Evolutionary conservation across 2,888 invertebrate genomes (phyloP), one percentile per base, ranked within the genome.

Genomic region (Noctuana brunneofusca): DNA sequence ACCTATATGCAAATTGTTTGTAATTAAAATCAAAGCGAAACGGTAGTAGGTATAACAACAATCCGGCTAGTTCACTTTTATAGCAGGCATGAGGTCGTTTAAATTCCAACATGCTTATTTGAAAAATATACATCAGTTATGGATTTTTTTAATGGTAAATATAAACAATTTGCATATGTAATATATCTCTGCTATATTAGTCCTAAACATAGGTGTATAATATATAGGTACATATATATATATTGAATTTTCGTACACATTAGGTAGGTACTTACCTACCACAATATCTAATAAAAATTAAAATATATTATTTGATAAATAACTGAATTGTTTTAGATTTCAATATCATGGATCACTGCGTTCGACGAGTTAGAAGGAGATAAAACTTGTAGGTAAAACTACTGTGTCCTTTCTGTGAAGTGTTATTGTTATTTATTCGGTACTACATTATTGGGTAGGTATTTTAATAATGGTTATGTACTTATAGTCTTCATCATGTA

Each of bases 311-410:
- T n/a, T n/a, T n/a, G n/a, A n/a, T n/a, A n/a, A n/a, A 30, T 30
- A 30, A 30, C 14, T 38, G 14, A 38, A 38, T 38, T 38, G 38
- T 38, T 59, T 41, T 41, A 79, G 76, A 64, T 75, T 53, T 67
- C 73, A 58, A 64, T 71, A 58, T 65, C 69, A 48, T 70, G 69
- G 66, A 66, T 67, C 27, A 60, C 62, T 62, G 74, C 74, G 35
- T 66, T 71, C 62, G 68, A 69, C 65, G 74, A 72, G 59, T 58
- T 67, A 52, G 70, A 69, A 50, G 74, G 66, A 52, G 75, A 71
- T n/a, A 74, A 75, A 71, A 78, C 66, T 64, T 65, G 83, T 83
- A 73, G 69, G 76, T 76, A 66, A 58, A 52, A 52, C 41, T 16
- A 20, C 41, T 50, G 41, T 18, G 9, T 41, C 8, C n/a, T 49